These are phyloP conservation scores for Nothura maculosa DNA, from an alignment of 2,797 vertebrate species.

Conservation along the genomic window DNA sequence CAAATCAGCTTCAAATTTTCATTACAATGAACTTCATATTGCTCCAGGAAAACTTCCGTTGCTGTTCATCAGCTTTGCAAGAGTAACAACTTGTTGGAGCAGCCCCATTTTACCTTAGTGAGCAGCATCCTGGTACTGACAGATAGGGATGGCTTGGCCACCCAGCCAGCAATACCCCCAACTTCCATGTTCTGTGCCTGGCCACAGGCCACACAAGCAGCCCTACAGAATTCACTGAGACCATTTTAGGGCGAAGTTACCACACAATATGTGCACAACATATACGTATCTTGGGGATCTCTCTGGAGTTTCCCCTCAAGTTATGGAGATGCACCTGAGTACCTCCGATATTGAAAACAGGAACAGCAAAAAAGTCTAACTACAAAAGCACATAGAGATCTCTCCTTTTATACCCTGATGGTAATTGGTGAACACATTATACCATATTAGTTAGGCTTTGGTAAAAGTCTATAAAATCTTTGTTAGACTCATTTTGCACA, in stretches of 20 bases:
- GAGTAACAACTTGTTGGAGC: not conserved
- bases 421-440: not conserved
- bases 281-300: not conserved
- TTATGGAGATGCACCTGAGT: not conserved
- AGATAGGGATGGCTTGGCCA: not conserved
- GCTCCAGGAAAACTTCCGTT: not conserved
- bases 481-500: not conserved
- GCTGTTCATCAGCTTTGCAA: not conserved
- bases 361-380: not conserved
- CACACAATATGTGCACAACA: rapidly evolving
- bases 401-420: not conserved
- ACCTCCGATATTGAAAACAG: not conserved
- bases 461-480: not conserved
- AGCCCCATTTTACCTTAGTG: not conserved
- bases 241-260: not conserved
- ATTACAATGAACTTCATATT: not conserved
- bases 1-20: not conserved
- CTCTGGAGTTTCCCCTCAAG: not conserved
- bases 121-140: not conserved
- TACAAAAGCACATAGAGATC: not conserved
- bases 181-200: not conserved
- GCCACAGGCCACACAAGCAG: not conserved
- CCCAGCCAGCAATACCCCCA: not conserved
- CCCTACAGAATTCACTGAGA: not conserved
- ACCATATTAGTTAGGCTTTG: not conserved